phyloP scores from a whole-genome alignment of 2,888 invertebrate genomes.

The Lasioglossum lativentre region DNA sequence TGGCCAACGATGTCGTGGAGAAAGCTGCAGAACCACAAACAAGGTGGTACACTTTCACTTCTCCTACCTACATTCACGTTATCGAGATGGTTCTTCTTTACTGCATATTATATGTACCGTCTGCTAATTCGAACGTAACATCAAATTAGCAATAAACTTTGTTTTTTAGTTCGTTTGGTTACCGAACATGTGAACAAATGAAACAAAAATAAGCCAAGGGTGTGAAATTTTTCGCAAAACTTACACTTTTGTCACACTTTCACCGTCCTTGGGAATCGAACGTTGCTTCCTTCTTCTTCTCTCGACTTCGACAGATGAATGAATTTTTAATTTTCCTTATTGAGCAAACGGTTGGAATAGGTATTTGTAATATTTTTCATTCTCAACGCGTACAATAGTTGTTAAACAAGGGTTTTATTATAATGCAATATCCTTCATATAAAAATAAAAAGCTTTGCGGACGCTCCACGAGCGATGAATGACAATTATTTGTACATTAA shows the following conservation, averaged over 20 bases:
- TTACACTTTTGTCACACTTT: conserved; percentile 50
- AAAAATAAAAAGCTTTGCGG: conserved; percentile 10
- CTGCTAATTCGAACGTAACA: conserved; percentile 27
- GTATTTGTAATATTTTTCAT: neutral
- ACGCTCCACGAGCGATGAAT: conserved; percentile 59
- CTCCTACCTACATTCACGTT: conserved; percentile 68
- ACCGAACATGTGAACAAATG: neutral
- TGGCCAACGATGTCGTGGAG: conserved; percentile 76
- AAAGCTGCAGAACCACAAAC: conserved; percentile 78
- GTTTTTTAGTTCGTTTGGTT: neutral
- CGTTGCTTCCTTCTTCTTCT: conserved; percentile 15
- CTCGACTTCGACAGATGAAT: conserved; percentile 19
- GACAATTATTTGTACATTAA: conserved; percentile 76
- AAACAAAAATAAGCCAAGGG: conserved; percentile 29
- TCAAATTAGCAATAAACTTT: neutral
- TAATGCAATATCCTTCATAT: neutral
- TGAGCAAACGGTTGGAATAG: neutral
- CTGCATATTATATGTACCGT: conserved; percentile 28
- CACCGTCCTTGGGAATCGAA: conserved; percentile 19
- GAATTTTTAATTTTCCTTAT: conserved; percentile 7
- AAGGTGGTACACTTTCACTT: conserved; percentile 78
- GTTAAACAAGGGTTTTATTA: conserved; percentile 3
- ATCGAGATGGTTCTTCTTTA: conserved; percentile 72
- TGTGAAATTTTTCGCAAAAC: conserved; percentile 41
- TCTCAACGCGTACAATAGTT: neutral